phyloP scores from a whole-genome alignment of 1,140 invertebrate species.

The Papilio dardanus region DNA sequence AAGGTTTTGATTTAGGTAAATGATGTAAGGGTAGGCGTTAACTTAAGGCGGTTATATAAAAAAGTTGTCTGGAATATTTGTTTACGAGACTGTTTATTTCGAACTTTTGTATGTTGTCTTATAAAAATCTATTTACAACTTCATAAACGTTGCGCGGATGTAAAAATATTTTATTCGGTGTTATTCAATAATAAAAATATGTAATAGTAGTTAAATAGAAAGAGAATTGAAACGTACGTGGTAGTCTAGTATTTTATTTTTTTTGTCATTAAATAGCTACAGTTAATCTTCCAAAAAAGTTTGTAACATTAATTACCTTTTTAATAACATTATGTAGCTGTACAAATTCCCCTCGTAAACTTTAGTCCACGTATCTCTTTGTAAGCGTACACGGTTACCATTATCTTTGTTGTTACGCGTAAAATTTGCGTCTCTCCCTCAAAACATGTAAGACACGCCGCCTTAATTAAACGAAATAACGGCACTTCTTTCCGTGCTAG shows the following conservation, averaged over 20 bases:
- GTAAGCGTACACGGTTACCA: conserved; percentile 17
- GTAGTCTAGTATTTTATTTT: too few relatives aligned
- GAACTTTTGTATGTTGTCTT: neutral
- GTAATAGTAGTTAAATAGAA: too few relatives aligned
- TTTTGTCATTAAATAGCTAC: too few relatives aligned
- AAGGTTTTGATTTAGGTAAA: conserved; percentile 41
- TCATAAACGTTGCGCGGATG: too few relatives aligned
- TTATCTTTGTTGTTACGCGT: conserved; percentile 37
- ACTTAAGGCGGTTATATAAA: neutral
- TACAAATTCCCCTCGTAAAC: conserved; percentile 32
- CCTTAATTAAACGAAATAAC: conserved; percentile 59
- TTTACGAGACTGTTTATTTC: neutral
- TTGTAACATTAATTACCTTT: neutral
- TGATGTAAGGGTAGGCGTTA: conserved; percentile 24
- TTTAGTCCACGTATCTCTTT: conserved; percentile 29
- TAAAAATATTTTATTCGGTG: neutral
- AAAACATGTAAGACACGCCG: conserved; percentile 52
- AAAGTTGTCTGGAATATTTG: neutral
- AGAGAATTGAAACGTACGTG: too few relatives aligned
- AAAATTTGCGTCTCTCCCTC: conserved; percentile 39
- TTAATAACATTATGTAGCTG: conserved; percentile 19
- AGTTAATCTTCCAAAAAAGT: neutral
- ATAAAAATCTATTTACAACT: too few relatives aligned
- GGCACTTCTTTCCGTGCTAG: conserved; percentile 44
- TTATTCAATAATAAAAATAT: neutral